These are phyloP conservation scores for Muricea muricata DNA, from an alignment of 92 coral and sea anemone species.

Conservation along the genomic window DNA sequence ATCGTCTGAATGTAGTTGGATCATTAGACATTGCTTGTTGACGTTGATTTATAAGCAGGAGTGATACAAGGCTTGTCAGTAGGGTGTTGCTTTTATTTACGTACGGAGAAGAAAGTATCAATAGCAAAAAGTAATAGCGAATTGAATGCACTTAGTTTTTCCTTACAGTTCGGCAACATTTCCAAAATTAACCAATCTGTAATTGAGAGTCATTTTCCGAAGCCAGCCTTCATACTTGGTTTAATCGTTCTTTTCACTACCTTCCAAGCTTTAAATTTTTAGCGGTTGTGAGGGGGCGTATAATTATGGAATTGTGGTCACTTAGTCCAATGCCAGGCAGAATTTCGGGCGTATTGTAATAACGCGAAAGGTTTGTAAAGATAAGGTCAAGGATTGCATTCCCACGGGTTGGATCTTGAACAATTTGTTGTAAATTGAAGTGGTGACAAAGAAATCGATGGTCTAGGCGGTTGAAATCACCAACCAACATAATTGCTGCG, in stretches of 20 bases:
- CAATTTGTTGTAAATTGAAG: conserved; percentile 28
- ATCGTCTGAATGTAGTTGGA: background rate
- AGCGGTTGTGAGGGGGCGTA: background rate
- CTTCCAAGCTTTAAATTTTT: background rate
- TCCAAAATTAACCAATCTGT: background rate
- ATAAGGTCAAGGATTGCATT: conserved; percentile 21
- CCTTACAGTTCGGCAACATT: background rate
- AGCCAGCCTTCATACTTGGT: background rate
- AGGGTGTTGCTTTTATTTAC: conserved; percentile 22
- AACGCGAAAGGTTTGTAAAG: conserved; percentile 6
- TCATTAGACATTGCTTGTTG: conserved; percentile 30
- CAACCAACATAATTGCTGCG: conserved; percentile 18
- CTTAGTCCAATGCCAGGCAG: conserved; percentile 22
- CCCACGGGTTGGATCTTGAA: conserved; percentile 20
- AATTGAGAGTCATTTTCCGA: conserved; percentile 6
- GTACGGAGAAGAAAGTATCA: conserved; percentile 8
- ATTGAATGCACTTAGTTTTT: background rate
- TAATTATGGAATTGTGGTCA: background rate
- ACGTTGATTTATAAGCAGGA: conserved; percentile 10
- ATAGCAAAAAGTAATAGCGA: conserved; percentile 1
- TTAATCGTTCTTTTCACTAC: background rate
- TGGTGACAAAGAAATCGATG: background rate
- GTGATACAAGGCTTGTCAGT: conserved; percentile 27
- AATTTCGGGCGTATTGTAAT: conserved; percentile 3
- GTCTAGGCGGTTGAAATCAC: conserved; percentile 30